phyloP scores from a whole-genome alignment of 2,888 invertebrate genomes.

The Pyrocoelia pectoralis region DNA sequence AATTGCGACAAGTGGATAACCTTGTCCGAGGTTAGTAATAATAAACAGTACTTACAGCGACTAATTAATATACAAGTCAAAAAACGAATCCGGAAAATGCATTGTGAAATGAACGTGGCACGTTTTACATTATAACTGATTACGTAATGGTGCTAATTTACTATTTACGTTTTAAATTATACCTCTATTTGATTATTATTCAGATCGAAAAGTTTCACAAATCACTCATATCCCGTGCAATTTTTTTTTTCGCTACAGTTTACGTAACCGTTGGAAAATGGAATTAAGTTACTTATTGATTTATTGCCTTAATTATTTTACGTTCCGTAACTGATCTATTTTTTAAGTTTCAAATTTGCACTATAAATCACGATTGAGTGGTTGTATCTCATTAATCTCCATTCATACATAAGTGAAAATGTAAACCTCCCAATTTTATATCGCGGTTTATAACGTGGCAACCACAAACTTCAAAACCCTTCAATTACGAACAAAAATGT shows the following conservation, averaged over 20 bases:
- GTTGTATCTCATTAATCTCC: too few species aligned
- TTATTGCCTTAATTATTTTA: too few species aligned
- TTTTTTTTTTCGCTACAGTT: background rate
- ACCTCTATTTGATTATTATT: background rate
- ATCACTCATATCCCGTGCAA: background rate
- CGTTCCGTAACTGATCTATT: too few species aligned
- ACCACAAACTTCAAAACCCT: too few species aligned
- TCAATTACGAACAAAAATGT: too few species aligned
- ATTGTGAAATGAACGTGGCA: background rate
- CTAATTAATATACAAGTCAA: background rate
- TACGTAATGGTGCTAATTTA: background rate
- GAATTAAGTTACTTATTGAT: too few species aligned
- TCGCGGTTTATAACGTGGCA: too few species aligned
- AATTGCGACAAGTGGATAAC: slow-evolving; percentile 18
- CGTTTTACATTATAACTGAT: background rate
- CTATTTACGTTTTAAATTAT: background rate
- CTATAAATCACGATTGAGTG: too few species aligned
- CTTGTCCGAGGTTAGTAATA: slow-evolving; percentile 31
- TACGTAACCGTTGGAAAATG: background rate
- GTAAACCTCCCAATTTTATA: too few species aligned
- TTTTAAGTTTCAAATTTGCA: too few species aligned
- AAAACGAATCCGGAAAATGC: slow-evolving; percentile 6
- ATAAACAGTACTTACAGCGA: slow-evolving; percentile 19
- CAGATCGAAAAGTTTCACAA: background rate
- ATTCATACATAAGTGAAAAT: too few species aligned